phyloP scores from a whole-genome alignment of 2,888 invertebrate species.

The Drosophila neotestacea region DNA sequence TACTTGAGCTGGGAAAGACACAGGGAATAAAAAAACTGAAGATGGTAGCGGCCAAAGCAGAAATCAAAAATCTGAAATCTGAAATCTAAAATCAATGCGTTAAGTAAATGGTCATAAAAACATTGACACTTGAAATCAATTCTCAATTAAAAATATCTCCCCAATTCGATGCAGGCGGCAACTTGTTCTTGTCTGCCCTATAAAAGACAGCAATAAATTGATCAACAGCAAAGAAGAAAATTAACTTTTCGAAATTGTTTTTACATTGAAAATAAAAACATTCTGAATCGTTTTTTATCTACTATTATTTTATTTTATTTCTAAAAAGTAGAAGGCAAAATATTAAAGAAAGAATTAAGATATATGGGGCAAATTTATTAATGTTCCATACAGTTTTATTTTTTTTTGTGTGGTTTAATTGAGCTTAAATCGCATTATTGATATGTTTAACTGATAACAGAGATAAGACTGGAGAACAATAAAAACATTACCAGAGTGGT shows the following conservation, averaged over 20 bases:
- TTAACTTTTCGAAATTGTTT: not conserved
- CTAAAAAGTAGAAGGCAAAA: too few relatives aligned
- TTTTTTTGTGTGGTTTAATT: slow-evolving; percentile 10
- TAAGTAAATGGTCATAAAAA: slow-evolving; percentile 34
- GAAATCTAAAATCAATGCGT: slow-evolving; percentile 32
- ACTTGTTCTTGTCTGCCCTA: slow-evolving; percentile 13
- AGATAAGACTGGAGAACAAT: not conserved
- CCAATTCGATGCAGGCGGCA: slow-evolving; percentile 1
- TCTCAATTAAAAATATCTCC: slow-evolving; percentile 41
- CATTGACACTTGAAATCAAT: slow-evolving; percentile 72
- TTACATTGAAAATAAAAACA: not conserved
- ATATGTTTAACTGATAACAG: slow-evolving; percentile 24
- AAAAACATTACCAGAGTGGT: not conserved
- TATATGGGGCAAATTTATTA: not conserved
- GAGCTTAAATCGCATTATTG: slow-evolving; percentile 27
- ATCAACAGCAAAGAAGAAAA: slow-evolving; percentile 15
- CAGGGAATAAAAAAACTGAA: not conserved
- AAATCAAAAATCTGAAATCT: slow-evolving; percentile 10
- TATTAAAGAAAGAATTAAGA: too few relatives aligned
- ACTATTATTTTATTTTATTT: too few relatives aligned
- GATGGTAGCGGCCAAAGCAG: not conserved
- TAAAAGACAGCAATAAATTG: slow-evolving; percentile 26
- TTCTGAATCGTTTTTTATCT: slow-evolving; percentile 1
- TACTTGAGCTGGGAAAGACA: slow-evolving; percentile 7
- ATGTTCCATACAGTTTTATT: slow-evolving; percentile 20